Evolutionary conservation across 2,113 vertebrate genomes (phyloP).

Genomic region (Xyliphius kryptos): DNA sequence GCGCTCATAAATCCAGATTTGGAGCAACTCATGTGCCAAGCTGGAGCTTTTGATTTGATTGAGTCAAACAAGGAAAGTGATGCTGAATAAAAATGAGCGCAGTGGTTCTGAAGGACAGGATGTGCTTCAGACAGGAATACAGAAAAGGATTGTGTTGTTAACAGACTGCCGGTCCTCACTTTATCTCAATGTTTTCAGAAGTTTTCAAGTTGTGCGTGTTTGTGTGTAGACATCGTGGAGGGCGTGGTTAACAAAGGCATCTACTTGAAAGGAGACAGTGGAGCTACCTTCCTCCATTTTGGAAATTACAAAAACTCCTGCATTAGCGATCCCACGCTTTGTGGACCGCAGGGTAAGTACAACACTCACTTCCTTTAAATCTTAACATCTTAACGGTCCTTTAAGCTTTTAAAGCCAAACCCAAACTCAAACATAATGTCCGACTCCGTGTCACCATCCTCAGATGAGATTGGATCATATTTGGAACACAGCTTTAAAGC

Average conservation of each 20-base stretch:
- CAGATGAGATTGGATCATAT: no score
- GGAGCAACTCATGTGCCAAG: not conserved
- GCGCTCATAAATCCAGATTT: slow-evolving; percentile 22
- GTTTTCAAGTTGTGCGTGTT: slow-evolving; percentile 1
- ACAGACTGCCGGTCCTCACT: not conserved
- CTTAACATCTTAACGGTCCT: no score
- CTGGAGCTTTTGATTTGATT: slow-evolving; percentile 3
- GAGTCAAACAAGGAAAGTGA: not conserved
- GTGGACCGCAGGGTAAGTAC: slow-evolving; percentile 80
- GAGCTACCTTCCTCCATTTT: slow-evolving; percentile 79
- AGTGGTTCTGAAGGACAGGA: not conserved
- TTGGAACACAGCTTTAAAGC: no score
- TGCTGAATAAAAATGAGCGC: not conserved
- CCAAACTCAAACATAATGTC: no score
- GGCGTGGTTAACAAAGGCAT: slow-evolving; percentile 88
- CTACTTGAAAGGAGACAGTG: slow-evolving; percentile 73
- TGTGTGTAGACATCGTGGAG: slow-evolving; percentile 81
- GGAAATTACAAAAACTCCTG: slow-evolving; percentile 79
- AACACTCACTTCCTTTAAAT: no score
- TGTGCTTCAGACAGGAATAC: not conserved
- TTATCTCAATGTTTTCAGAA: not conserved
- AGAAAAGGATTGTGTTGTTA: no score
- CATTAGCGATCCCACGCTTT: slow-evolving; percentile 78
- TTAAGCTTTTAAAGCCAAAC: no score
- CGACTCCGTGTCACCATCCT: no score